These are phyloP conservation scores for Melanaphis sacchari DNA, from an alignment of 1,140 invertebrate genomes.

Conservation along the genomic window DNA sequence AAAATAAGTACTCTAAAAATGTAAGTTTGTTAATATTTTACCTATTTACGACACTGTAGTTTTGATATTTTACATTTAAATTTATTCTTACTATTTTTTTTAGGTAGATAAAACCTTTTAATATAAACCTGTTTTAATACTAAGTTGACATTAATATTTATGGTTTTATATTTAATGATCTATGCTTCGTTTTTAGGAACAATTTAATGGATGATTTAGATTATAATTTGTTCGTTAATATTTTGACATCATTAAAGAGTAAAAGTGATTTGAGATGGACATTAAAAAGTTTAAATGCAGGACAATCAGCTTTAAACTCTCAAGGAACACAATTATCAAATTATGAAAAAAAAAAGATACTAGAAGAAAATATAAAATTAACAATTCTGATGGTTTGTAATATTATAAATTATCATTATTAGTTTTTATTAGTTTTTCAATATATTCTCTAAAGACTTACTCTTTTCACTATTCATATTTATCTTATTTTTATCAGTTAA, in stretches of 20 bases:
- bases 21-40: background rate
- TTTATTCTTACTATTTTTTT: background rate
- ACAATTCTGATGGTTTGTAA: constrained; percentile 5
- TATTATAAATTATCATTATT: background rate
- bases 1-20: background rate
- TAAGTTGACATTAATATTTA: background rate
- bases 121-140: background rate
- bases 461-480: background rate
- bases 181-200: background rate
- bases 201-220: background rate
- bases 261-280: constrained; percentile 25
- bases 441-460: background rate
- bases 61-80: background rate
- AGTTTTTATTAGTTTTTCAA: background rate
- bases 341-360: constrained; percentile 23
- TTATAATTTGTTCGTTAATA: background rate
- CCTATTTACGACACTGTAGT: background rate
- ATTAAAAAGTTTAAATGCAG: background rate
- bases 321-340: background rate
- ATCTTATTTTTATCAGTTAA: background rate
- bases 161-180: background rate
- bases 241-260: constrained; percentile 29
- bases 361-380: constrained; percentile 36
- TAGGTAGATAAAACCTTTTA: background rate
- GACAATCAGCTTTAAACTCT: background rate